Evolutionary conservation across 1,140 invertebrate species (phyloP).

Genomic region (Lasioglossum albipes): DNA sequence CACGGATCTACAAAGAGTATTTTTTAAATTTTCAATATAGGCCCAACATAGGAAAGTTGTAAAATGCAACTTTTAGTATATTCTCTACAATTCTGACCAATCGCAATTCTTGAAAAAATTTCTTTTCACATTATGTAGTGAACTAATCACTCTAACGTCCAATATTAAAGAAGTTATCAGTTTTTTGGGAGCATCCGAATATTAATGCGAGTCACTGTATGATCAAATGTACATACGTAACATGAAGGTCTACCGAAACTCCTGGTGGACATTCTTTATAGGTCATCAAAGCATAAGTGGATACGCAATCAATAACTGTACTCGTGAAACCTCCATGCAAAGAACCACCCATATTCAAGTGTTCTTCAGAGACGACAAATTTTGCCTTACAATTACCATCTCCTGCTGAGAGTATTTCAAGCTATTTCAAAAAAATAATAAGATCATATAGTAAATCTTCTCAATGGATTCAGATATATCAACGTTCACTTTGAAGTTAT

Average conservation of each 20-base stretch:
- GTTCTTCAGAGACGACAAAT: conserved; percentile 88
- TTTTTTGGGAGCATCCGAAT: no score
- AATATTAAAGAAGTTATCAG: no score
- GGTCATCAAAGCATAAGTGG: conserved; percentile 89
- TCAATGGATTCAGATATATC: neutral
- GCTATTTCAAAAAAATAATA: conserved; percentile 75
- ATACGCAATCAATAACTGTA: conserved; percentile 90
- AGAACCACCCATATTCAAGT: conserved; percentile 87
- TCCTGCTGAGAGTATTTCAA: conserved; percentile 85
- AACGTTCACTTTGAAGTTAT: neutral
- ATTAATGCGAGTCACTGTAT: no score
- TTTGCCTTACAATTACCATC: conserved; percentile 87
- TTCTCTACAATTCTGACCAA: no score
- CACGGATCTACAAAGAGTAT: no score
- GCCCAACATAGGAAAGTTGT: no score
- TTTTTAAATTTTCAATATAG: no score
- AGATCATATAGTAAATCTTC: neutral
- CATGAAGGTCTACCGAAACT: conserved; percentile 87
- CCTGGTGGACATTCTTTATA: conserved; percentile 83
- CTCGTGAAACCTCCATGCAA: conserved; percentile 93
- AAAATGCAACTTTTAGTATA: no score
- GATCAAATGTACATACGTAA: conserved; percentile 81
- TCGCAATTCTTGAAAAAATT: no score
- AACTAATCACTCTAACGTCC: no score
- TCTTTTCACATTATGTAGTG: no score